These are phyloP conservation scores for Archocentrus centrarchus DNA, from an alignment of 2,113 vertebrate genomes.

Conservation along the genomic window DNA sequence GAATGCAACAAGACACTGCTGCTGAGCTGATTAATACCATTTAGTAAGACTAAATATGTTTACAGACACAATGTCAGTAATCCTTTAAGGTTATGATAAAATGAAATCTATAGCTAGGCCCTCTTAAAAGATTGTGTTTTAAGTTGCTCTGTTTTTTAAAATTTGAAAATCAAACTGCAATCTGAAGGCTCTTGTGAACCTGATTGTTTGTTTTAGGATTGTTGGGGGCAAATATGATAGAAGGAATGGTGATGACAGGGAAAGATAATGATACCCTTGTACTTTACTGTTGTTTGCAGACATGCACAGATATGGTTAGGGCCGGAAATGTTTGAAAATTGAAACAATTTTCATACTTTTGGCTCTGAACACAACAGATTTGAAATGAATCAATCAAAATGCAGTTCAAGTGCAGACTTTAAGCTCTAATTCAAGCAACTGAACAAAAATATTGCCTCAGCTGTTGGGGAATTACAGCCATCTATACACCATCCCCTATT, in stretches of 20 bases:
- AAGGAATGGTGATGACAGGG: background rate
- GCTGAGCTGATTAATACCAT: constrained; percentile 36
- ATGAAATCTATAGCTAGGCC: background rate
- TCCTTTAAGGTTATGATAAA: constrained; percentile 38
- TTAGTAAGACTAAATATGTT: constrained; percentile 40
- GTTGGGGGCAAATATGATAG: constrained; percentile 4
- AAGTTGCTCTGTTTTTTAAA: constrained; percentile 5
- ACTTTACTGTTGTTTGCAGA: background rate
- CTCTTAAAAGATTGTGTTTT: constrained; percentile 27
- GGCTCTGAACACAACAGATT: background rate
- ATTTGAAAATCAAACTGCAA: constrained; percentile 20
- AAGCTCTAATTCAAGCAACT: background rate
- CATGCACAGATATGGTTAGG: background rate
- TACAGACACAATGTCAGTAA: constrained; percentile 25
- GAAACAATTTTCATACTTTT: background rate
- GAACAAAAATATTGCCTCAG: background rate
- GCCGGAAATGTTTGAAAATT: background rate
- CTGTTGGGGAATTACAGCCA: background rate
- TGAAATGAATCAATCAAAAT: background rate
- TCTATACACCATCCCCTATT: background rate
- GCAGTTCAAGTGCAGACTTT: background rate
- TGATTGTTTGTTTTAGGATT: background rate
- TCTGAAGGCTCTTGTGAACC: constrained; percentile 12
- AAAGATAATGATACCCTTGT: background rate
- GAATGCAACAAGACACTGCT: constrained; percentile 27